Base-by-base conservation (phyloP, 2,797 vertebrate species). In the Melopsittacus undulatus region DNA sequence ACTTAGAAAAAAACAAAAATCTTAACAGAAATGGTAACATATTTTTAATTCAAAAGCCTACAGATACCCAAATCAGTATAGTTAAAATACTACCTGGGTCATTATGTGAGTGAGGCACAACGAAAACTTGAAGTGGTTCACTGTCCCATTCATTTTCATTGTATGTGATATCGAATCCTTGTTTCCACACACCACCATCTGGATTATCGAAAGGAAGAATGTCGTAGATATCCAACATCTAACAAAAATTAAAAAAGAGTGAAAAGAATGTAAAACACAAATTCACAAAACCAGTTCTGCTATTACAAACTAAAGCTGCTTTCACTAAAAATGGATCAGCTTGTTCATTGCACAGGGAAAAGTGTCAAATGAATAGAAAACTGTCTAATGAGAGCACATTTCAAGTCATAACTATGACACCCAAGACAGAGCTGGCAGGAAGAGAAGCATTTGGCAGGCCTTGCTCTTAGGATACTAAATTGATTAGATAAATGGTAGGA, bases 61-160 rank as follows among this genome's bases (percentile, higher is more conserved):
- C 32, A 51, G 13, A 54, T 72, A 69, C 8, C 12, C 23, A 69
- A 82, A 73, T 46, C 11, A 30, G 64, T 52, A 59, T 7, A 75
- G 20, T 70, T 34, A 90, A 52, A 63, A 32, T 67, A 78, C 97
- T 97, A 99, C 99, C 99, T 78, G 99, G 98, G 96, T 99, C 99
- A 59, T 99, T 99, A 97, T 99, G 99, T 6, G 99, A 99, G 83
- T 99, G 99, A 80, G 99, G 99, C 45, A 99, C 98, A 72, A 99
- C 98, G 84, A 99, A 98, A 68, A 99, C 97, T 69, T 99, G 98
- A 90, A 99, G 98, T 0, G 98, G 98, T 84, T 98, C 97, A 56
- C 82, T 83, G 64, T 99, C 98, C 99, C 99, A 99, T 74, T 99
- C 99, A 45, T 98, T 93, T 43, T 97, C 97, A 27, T 97, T 95